Percentiles rank a stretch among this genome's conserved stretches.
Evolutionary conservation across 2,113 vertebrate genomes (phyloP).

Genomic region (Pterocles burchelli): DNA sequence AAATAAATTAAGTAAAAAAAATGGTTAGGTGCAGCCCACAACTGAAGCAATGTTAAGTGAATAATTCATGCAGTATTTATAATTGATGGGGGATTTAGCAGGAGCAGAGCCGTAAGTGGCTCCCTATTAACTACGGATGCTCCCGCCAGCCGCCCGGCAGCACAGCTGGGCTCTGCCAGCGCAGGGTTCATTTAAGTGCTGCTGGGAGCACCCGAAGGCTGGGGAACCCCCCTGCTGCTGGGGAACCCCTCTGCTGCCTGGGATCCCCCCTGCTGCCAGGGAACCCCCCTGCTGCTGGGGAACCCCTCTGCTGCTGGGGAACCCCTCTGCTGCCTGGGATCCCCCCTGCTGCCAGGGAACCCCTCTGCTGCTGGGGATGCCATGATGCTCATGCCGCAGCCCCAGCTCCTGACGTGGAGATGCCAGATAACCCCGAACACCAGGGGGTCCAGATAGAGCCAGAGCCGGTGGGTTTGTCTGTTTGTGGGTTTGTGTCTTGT

Average conservation of each 20-base stretch:
- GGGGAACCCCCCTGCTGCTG: not conserved
- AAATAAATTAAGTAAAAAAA: not conserved
- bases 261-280: too few relatives aligned
- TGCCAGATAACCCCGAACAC: not conserved
- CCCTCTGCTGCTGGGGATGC: too few relatives aligned
- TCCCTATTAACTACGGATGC: slow-evolving; percentile 77
- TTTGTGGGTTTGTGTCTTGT: not conserved
- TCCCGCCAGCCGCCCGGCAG: slow-evolving; percentile 2
- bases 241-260: too few relatives aligned
- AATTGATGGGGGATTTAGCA: slow-evolving; percentile 73
- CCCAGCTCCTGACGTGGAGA: not conserved
- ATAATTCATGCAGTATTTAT: slow-evolving; percentile 73
- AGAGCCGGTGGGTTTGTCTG: not conserved
- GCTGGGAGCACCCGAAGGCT: slow-evolving; percentile 50
- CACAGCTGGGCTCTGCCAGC: not conserved
- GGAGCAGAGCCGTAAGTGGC: slow-evolving; percentile 63
- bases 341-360: not conserved
- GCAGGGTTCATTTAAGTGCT: slow-evolving; percentile 69
- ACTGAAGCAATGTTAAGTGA: slow-evolving; percentile 63
- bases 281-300: too few relatives aligned
- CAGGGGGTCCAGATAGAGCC: not conserved
- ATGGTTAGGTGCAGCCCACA: slow-evolving; percentile 5
- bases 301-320: too few relatives aligned
- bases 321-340: not conserved
- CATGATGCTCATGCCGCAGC: not conserved